Evolutionary conservation across 2,888 invertebrate genomes (phyloP).

Genomic region (Epirrita christyi): DNA sequence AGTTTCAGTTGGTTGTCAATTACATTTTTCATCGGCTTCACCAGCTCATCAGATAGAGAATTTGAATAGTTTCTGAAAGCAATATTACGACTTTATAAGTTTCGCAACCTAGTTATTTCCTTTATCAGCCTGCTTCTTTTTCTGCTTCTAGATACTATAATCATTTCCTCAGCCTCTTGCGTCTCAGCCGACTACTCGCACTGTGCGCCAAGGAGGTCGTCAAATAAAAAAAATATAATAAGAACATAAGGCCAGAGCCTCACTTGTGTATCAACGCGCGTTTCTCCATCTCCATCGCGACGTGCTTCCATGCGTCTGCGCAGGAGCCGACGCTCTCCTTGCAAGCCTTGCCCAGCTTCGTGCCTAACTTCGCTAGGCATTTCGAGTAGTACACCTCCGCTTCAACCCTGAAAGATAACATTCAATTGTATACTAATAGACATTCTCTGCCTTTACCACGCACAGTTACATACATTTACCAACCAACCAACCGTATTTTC

Average conservation of each 20-base stretch:
- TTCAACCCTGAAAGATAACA: constrained; percentile 89
- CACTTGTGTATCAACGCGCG: constrained; percentile 95
- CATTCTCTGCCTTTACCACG: no score
- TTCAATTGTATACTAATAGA: no score
- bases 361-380: constrained; percentile 93
- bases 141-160: no score
- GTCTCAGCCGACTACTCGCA: no score
- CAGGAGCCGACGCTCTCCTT: constrained; percentile 91
- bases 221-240: no score
- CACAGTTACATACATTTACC: no score
- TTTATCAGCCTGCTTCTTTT: no score
- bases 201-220: no score
- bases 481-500: no score
- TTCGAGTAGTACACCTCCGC: constrained; percentile 96
- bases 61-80: constrained; percentile 89
- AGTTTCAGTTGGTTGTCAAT: constrained; percentile 89
- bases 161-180: no score
- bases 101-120: no score
- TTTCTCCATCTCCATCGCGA: constrained; percentile 96
- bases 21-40: constrained; percentile 92
- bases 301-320: constrained; percentile 95
- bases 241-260: not conserved
- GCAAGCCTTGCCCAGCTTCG: constrained; percentile 93
- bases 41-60: constrained; percentile 93
- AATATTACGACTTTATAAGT: not conserved